These are phyloP conservation scores for Catocala fraxini DNA, from an alignment of 2,888 invertebrate species.

Conservation along the genomic window DNA sequence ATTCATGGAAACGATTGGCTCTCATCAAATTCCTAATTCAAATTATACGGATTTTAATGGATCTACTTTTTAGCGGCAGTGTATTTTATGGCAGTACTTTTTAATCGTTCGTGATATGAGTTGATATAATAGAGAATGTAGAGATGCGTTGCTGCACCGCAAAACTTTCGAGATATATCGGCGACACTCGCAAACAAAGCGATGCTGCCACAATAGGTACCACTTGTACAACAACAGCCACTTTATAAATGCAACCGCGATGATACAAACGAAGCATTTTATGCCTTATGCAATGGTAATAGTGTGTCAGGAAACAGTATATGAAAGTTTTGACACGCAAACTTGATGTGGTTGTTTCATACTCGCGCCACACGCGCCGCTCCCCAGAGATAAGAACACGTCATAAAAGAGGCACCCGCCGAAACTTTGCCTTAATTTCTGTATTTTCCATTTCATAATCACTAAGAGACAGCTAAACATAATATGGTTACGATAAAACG, in stretches of 20 bases:
- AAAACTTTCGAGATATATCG: slow-evolving; percentile 84
- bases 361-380: slow-evolving; percentile 69
- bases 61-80: too few relatives aligned
- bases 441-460: slow-evolving; percentile 73
- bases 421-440: slow-evolving; percentile 80
- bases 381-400: slow-evolving; percentile 80
- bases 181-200: slow-evolving; percentile 82
- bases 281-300: slow-evolving; percentile 57
- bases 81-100: slow-evolving; percentile 6
- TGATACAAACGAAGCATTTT: slow-evolving; percentile 45
- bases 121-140: slow-evolving; percentile 56
- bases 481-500: slow-evolving; percentile 60
- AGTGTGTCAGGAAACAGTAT: slow-evolving; percentile 44
- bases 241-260: slow-evolving; percentile 49
- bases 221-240: slow-evolving; percentile 69
- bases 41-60: neutral
- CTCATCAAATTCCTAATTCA: too few relatives aligned
- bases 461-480: slow-evolving; percentile 62
- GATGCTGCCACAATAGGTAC: slow-evolving; percentile 75
- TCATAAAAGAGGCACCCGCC: slow-evolving; percentile 81
- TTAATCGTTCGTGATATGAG: slow-evolving; percentile 54
- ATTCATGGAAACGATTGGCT: slow-evolving; percentile 26
- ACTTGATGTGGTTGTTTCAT: slow-evolving; percentile 55
- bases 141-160: slow-evolving; percentile 72
- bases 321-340: slow-evolving; percentile 56